These are phyloP conservation scores for Hippocampus kuda DNA, from an alignment of 2,797 vertebrate genomes.

Conservation along the genomic window DNA sequence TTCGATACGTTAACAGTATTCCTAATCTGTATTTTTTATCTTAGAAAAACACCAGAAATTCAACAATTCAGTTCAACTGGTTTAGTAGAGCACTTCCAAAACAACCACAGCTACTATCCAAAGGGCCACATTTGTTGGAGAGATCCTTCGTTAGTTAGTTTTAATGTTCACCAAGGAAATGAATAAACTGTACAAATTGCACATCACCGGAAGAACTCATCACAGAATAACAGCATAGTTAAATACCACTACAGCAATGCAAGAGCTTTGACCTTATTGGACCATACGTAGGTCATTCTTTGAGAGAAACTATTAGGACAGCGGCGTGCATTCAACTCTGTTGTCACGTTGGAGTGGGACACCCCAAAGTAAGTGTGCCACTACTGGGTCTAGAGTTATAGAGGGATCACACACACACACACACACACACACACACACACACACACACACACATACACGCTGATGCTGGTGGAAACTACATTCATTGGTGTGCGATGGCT, in stretches of 20 bases:
- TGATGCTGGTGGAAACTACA: conserved; percentile 51
- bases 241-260: not conserved
- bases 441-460: conserved; percentile 23
- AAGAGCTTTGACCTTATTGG: conserved; percentile 29
- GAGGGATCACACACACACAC: conserved; percentile 34
- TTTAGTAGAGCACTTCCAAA: no score
- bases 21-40: no score
- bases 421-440: conserved; percentile 37
- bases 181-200: not conserved
- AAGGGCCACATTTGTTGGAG: no score
- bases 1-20: no score
- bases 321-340: conserved; percentile 35
- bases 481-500: conserved; percentile 73
- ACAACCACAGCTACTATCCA: no score
- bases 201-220: not conserved
- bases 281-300: conserved; percentile 31
- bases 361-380: conserved; percentile 58
- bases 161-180: not conserved
- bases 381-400: conserved; percentile 32
- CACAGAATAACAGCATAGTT: not conserved
- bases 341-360: conserved; percentile 53
- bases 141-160: no score
- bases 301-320: conserved; percentile 32
- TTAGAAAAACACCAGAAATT: no score
- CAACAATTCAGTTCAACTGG: no score